Evolutionary conservation across 2,113 vertebrate genomes (phyloP), one percentile per base, ranked within the genome.

Genomic region (Ptilonorhynchus violaceus): DNA sequence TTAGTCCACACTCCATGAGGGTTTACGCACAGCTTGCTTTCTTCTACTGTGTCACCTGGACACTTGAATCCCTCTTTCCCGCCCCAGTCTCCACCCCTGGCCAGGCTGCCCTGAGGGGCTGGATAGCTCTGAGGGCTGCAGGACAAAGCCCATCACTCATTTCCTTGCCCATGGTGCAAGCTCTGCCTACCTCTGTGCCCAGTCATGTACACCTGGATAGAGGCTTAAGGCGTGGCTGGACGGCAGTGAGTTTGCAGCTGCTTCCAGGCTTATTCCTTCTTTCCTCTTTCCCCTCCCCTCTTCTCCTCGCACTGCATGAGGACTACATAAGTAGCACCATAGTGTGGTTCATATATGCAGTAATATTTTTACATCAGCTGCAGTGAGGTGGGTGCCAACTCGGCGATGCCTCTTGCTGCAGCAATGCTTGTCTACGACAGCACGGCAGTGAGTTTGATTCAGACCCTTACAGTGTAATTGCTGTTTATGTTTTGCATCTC

Each of bases 121-220:
- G 35, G 13, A 16, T 22, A 89, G 30, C 37, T 69, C 30, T 37
- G 31, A 46, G 7, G 16, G 15, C 7, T 75, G 52, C 60, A 74
- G 39, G 16, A 46, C 2, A 2, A 89, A 86, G 31, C 15, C 44
- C 58, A 64, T 15, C 25, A 31, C 19, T 55, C 30, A 27, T 47
- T 78, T 33, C 30, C 33, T 63, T 50, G 42, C 23, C 27, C 5
- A 0, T 2, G 22, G 30, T 44, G 12, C 23, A 76, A 52, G 30
- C 20, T 82, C 53, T 56, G 24, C 44, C 44, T 14, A 27, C 8
- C 12, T 28, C 49, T 53, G 17, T 46, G 39, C 19, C 10, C 24
- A 75, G 28, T 7, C 11, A 2, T 0, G 2, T 9, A 12, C 5
- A 2, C 11, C 15, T 62, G 24, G 15, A 25, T 17, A 21, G 35